Conservation (phyloP, 1,140 invertebrate species). For the Drosophila arizonae region DNA sequence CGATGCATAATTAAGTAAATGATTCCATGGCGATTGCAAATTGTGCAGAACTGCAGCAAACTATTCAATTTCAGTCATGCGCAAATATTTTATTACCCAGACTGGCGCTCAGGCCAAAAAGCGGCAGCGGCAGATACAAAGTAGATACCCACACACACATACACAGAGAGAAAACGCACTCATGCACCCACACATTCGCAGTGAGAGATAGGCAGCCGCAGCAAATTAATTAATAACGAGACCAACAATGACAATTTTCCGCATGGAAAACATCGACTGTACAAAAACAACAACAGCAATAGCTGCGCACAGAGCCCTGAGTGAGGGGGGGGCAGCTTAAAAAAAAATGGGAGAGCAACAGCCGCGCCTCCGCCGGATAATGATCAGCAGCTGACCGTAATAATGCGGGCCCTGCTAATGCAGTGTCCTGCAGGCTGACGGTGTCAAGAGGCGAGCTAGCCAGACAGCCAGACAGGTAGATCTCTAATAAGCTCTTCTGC, state of each 20-base stretch:
- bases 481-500: neutral
- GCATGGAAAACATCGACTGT: constrained; percentile 62
- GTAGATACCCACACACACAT: constrained; percentile 5
- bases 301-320: constrained; percentile 19
- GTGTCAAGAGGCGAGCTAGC: neutral
- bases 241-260: constrained; percentile 79
- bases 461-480: neutral
- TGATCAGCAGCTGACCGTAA: constrained; percentile 21
- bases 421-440: neutral
- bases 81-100: constrained; percentile 76
- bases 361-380: constrained; percentile 38
- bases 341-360: constrained; percentile 41
- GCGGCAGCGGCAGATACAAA: constrained; percentile 14
- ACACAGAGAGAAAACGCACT: constrained; percentile 4
- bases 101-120: constrained; percentile 32
- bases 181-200: constrained; percentile 8
- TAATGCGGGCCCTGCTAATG: constrained; percentile 26
- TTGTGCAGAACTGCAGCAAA: constrained; percentile 73
- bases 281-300: constrained; percentile 35
- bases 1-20: constrained; percentile 56
- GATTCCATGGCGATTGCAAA: constrained; percentile 68
- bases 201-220: constrained; percentile 48
- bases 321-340: constrained; percentile 37
- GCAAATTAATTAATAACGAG: constrained; percentile 81
- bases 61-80: constrained; percentile 79